Percentiles rank a stretch among this genome's conserved stretches.
phyloP scores from a whole-genome alignment of 2,888 invertebrate species.

The Galerucella pusilla region DNA sequence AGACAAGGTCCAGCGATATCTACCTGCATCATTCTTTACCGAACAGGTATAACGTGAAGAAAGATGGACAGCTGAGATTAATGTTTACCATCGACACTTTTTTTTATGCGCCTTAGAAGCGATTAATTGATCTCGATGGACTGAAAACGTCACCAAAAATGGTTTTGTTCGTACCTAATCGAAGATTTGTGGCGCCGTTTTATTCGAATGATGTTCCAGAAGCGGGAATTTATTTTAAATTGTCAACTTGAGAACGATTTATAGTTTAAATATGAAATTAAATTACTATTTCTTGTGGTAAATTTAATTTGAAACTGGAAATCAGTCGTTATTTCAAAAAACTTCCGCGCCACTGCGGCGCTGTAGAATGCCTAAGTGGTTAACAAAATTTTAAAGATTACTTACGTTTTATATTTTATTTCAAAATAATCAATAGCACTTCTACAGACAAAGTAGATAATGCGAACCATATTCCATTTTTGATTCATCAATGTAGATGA shows the following conservation, averaged over 20 bases:
- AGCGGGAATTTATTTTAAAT: not conserved
- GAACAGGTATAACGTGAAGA: slow-evolving; percentile 49
- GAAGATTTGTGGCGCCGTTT: slow-evolving; percentile 46
- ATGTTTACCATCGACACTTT: slow-evolving; percentile 54
- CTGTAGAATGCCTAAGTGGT: no score
- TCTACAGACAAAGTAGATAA: no score
- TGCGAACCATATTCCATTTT: no score
- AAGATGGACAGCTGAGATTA: slow-evolving; percentile 53
- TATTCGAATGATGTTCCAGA: slow-evolving; percentile 7
- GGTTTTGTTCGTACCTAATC: slow-evolving; percentile 37
- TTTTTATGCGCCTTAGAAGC: slow-evolving; percentile 49
- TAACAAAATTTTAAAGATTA: no score
- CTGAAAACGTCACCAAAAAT: slow-evolving; percentile 49
- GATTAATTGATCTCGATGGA: slow-evolving; percentile 56
- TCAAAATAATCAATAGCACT: no score
- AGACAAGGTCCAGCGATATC: slow-evolving; percentile 19
- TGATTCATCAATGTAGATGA: no score
- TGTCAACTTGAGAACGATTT: not conserved
- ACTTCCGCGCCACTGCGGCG: no score
- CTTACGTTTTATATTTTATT: no score
- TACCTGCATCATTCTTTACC: slow-evolving; percentile 9
- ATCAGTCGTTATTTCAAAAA: no score
- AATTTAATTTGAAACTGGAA: no score
- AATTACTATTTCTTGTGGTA: no score
- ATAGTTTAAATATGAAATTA: not conserved